A percentile compares a stretch with the other conserved stretches of the same genome.
These are phyloP conservation scores for Drosophila leonis DNA, from an alignment of 2,888 invertebrate species.

Conservation along the genomic window DNA sequence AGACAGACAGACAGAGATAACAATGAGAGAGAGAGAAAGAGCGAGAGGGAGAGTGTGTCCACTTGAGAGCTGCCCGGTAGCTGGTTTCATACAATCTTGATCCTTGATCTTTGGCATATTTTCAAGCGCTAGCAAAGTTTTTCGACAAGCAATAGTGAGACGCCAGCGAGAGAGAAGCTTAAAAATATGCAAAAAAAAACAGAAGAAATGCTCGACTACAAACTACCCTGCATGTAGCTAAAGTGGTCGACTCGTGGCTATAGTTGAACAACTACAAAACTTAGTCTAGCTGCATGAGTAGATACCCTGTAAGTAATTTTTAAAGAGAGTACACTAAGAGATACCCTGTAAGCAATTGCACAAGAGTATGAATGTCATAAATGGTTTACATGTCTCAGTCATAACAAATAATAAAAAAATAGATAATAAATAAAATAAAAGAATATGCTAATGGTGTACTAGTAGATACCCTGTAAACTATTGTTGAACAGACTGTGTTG, in stretches of 20 bases:
- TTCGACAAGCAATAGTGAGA: neutral
- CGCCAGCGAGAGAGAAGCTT: neutral
- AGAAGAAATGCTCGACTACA: neutral
- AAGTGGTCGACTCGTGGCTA: neutral
- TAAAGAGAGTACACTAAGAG: neutral
- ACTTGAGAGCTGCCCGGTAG: constrained; percentile 28
- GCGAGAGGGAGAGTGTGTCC: neutral
- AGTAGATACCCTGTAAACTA: neutral
- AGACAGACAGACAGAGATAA: neutral
- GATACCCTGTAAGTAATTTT: neutral
- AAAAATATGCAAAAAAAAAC: neutral
- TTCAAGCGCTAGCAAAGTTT: constrained; percentile 11
- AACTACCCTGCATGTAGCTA: neutral
- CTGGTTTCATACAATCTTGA: constrained; percentile 27
- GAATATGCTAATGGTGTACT: neutral
- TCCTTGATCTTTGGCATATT: constrained; percentile 51
- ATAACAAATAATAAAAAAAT: too few relatives aligned
- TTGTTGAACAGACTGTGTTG: too few relatives aligned
- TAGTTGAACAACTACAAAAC: neutral
- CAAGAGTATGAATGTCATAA: neutral
- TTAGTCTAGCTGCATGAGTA: neutral
- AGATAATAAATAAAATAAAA: too few relatives aligned
- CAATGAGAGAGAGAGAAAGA: constrained; percentile 1
- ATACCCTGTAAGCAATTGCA: neutral
- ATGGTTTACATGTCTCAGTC: too few relatives aligned